These are phyloP conservation scores for Andinoacara biseriatus DNA, from an alignment of 2,113 vertebrate species.

Conservation along the genomic window DNA sequence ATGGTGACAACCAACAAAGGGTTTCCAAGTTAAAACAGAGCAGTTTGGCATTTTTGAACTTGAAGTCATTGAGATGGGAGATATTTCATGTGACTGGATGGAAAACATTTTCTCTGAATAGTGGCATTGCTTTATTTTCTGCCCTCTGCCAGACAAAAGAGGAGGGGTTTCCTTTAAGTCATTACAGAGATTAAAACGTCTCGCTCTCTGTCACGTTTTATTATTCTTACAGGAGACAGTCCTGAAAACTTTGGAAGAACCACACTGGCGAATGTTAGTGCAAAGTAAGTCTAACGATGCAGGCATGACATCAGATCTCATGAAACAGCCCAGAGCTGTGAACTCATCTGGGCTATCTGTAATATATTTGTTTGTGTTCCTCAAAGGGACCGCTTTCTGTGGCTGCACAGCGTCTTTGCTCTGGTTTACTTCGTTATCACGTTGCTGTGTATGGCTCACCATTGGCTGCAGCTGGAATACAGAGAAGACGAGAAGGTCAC, in stretches of 20 bases:
- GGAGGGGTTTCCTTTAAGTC: constrained; percentile 26
- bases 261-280: constrained; percentile 92
- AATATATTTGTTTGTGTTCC: constrained; percentile 30
- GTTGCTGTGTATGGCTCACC: constrained; percentile 90
- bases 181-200: constrained; percentile 36
- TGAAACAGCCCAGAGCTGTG: constrained; percentile 34
- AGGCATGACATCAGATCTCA: constrained; percentile 31
- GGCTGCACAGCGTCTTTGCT: constrained; percentile 92
- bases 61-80: constrained; percentile 25
- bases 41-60: constrained; percentile 36
- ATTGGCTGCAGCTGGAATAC: constrained; percentile 88
- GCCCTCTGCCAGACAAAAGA: constrained; percentile 36
- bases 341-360: neutral
- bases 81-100: constrained; percentile 31
- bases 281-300: constrained; percentile 83
- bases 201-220: constrained; percentile 55
- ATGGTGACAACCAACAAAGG: constrained; percentile 64
- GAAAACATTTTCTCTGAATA: constrained; percentile 25
- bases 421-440: constrained; percentile 93
- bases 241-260: constrained; percentile 93
- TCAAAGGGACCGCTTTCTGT: constrained; percentile 88
- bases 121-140: constrained; percentile 44
- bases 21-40: constrained; percentile 37
- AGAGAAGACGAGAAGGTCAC: constrained; percentile 88
- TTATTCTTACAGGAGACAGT: constrained; percentile 84